Evolutionary conservation across 2,797 vertebrate genomes (phyloP).

Genomic region (Austrolebias charrua): DNA sequence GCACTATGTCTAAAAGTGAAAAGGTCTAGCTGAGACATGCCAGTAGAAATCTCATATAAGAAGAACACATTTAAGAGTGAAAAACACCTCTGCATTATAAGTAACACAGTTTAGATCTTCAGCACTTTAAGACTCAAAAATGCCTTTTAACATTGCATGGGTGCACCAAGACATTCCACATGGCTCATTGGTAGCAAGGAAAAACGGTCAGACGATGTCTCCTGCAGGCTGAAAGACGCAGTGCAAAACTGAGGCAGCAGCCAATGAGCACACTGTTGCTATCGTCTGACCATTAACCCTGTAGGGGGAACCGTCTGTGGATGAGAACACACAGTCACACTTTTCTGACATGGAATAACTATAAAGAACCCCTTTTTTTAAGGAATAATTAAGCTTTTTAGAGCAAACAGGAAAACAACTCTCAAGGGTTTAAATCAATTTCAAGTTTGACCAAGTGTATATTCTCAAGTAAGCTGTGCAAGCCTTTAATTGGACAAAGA

Average conservation of each 20-base stretch:
- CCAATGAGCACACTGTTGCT: constrained; percentile 70
- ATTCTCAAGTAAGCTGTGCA: neutral
- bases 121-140: neutral
- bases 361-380: neutral
- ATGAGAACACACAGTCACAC: constrained; percentile 1
- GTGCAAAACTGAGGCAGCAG: constrained; percentile 47
- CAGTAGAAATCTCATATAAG: constrained; percentile 16
- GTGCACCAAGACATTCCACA: constrained; percentile 3
- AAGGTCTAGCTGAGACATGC: constrained; percentile 19
- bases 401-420: neutral
- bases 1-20: constrained; percentile 39
- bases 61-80: constrained; percentile 1
- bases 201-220: constrained; percentile 54
- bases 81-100: neutral
- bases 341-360: constrained; percentile 8
- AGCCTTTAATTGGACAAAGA: no score
- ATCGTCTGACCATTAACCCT: constrained; percentile 62
- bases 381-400: neutral
- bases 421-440: neutral
- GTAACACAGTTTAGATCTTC: neutral
- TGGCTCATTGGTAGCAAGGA: neutral
- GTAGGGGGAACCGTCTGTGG: constrained; percentile 7
- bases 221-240: constrained; percentile 61
- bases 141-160: neutral
- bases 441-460: neutral